phyloP scores from a whole-genome alignment of 1,140 invertebrate genomes.

The Phymorhynchus buccinoides region DNA sequence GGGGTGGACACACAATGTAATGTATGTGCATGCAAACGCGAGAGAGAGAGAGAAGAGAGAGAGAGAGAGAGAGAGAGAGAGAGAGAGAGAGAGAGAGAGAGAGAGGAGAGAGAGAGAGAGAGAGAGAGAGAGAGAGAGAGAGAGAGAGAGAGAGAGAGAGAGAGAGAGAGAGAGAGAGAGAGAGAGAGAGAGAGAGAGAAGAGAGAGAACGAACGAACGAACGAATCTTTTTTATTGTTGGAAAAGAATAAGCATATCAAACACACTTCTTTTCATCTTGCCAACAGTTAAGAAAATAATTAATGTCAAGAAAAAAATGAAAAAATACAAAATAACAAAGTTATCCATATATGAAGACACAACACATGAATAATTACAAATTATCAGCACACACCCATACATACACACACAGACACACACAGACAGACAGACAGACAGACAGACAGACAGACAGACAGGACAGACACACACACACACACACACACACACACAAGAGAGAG shows the following conservation, averaged over 20 bases:
- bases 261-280: too few relatives aligned
- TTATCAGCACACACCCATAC: background rate
- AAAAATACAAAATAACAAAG: background rate
- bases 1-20: background rate
- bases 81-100: background rate
- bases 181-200: background rate
- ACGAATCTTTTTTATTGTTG: too few relatives aligned
- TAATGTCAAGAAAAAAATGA: background rate
- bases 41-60: background rate
- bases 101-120: background rate
- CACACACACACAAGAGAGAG: too few relatives aligned
- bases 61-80: background rate
- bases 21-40: background rate
- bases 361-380: background rate
- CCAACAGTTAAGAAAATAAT: too few relatives aligned
- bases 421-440: background rate
- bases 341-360: conserved; percentile 5
- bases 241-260: too few relatives aligned
- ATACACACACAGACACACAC: background rate
- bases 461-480: too few relatives aligned
- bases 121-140: background rate
- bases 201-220: background rate
- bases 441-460: background rate
- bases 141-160: background rate
- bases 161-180: background rate